Conservation (phyloP, 64 coral and sea anemone genomes). For the Anthopleura sola region DNA sequence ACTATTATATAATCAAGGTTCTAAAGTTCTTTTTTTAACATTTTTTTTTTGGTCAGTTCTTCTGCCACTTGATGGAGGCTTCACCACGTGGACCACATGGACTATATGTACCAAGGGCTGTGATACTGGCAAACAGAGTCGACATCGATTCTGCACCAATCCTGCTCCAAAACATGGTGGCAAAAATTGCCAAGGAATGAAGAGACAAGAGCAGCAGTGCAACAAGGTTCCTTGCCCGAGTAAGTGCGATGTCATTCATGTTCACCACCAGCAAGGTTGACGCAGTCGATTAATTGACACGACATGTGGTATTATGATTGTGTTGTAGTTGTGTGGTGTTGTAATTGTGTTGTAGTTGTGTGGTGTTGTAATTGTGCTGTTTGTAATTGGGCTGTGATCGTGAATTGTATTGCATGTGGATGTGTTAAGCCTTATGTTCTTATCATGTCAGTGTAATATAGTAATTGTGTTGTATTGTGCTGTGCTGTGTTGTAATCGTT, state of each 20-base stretch:
- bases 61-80: background rate
- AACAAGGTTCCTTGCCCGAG: background rate
- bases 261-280: background rate
- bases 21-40: background rate
- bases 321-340: too few species aligned
- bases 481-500: too few species aligned
- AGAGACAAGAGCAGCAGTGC: background rate
- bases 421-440: too few species aligned
- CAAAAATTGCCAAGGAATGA: background rate
- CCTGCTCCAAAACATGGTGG: background rate
- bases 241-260: background rate
- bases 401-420: too few species aligned
- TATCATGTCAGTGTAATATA: too few species aligned
- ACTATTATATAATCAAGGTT: too few species aligned
- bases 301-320: too few species aligned
- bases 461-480: too few species aligned
- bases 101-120: background rate
- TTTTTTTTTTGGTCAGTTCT: background rate
- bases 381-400: too few species aligned
- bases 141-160: slow-evolving; percentile 19
- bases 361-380: too few species aligned
- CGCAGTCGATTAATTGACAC: too few species aligned
- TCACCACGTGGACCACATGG: background rate
- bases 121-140: background rate
- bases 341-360: too few species aligned